These are phyloP conservation scores for Pipra filicauda DNA, from an alignment of 2,113 vertebrate genomes.

Conservation along the genomic window DNA sequence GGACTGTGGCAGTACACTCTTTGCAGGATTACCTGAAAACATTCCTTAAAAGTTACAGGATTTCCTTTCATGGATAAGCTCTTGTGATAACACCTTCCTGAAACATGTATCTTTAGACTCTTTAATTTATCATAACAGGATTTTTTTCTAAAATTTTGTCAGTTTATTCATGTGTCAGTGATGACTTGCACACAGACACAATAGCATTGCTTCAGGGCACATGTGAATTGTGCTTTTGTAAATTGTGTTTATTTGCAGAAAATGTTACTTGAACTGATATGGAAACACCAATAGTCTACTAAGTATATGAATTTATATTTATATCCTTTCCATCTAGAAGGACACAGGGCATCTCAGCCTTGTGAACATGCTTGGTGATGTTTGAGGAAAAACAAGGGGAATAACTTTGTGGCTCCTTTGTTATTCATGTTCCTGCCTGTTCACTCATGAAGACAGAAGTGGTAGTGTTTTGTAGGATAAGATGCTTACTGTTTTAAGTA, in stretches of 20 bases:
- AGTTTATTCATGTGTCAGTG: background rate
- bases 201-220: background rate
- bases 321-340: background rate
- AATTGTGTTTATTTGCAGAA: background rate
- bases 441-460: background rate
- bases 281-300: background rate
- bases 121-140: background rate
- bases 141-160: background rate
- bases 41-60: background rate
- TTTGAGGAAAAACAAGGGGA: background rate
- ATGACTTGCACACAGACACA: background rate
- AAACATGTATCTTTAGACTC: background rate
- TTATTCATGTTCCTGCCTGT: background rate
- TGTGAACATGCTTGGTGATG: background rate
- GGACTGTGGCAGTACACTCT: rapidly evolving
- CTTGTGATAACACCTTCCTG: background rate
- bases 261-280: background rate
- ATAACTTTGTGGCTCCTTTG: background rate
- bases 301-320: background rate
- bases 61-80: background rate
- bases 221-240: background rate
- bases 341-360: background rate
- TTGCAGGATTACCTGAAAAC: background rate
- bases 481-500: background rate
- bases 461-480: background rate